Evolutionary conservation across 2,113 vertebrate genomes (phyloP), one percentile per base, ranked within the genome.

Genomic region (Butorides virescens): DNA sequence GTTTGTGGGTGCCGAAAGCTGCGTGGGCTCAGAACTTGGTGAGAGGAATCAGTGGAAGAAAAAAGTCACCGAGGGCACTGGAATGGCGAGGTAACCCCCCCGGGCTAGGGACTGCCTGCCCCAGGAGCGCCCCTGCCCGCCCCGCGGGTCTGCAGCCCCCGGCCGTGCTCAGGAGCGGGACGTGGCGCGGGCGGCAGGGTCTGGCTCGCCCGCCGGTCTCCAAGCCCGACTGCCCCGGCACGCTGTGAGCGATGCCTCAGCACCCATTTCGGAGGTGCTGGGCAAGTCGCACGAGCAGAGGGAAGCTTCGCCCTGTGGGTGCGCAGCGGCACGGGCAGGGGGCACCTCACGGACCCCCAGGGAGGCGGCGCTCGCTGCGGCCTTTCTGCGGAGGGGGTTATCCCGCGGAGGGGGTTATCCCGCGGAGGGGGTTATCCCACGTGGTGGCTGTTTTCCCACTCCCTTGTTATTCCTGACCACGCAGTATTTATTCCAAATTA

Each of bases 151-250:
- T 27, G 52, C 18, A 25, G 59, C 30, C 12, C 1, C 25, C 13
- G 26, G 49, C 44, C 21, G 5, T 2, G 1, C 44, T 29, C 50
- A 20, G 52, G 5, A 56, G 4, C 34, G 10, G 32, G 25, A 11
- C 9, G 1, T 0, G 8, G n/a, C 32, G 52, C 37, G 32, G 67
- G 11, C 6, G 25, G 9, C 30, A 44, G 58, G 6, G 4, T 56
- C 55, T 15, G 7, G 30, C 49, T 52, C 6, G 0, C 37, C 2
- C 2, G 0, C 27, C 7, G 42, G 7, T 25, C 25, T 23, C 62
- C 7, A 5, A 46, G 37, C 29, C 36, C 8, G 0, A 2, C 36
- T 30, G 49, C 46, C 36, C 36, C 36, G 37, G 2, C 15, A 7
- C 5, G 0, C 13, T 7, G 30, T 8, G 58, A 11, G n/a, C 55